Evolutionary conservation across 2,113 vertebrate genomes (phyloP), one percentile per base, ranked within the genome.

Genomic region (Micromys minutus): DNA sequence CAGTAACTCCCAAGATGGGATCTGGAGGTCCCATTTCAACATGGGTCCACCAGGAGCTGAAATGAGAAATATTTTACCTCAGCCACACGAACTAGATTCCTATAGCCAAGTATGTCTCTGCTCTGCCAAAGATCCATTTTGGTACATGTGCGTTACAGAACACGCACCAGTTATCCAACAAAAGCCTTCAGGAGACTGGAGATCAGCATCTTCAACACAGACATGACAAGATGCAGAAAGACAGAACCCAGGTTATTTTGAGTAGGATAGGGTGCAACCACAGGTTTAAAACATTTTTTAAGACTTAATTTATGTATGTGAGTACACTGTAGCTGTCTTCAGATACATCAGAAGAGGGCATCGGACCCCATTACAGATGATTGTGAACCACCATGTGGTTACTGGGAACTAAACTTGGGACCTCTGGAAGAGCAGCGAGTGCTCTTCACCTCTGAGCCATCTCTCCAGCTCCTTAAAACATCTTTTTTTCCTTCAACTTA

Each of bases 11-110:
- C 98, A 99, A 98, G 96, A 99, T 99, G 93, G 99, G 99, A 97
- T 99, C 99, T 0, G 99, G 99, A 90, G 99, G 99, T 7, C 99
- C 99, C 99, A 99, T 99, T 97, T 99, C 99, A 97, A 99, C 99
- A 16, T 99, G 99, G 71, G 99, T 94, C 99, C 99, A 99, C 99
- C 99, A 99, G 93, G 99, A 99, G 98, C 99, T 99, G 97, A 80
- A 98, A 95, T 50, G 47, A 39, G 72, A 95, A 92, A 94, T 12
- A 95, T 42, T 71, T 72, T 72, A 45, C 10, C 50, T 95, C 47
- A 89, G 52, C 84, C n/a, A 72, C 9, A 83, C 16, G 13, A 87
- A 15, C 76, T 76, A 36, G 42, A 79, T 47, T 52, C 50, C 77
- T 80, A 89, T 3, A 36, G 72, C 36, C 71, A 93, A 63, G 87